phyloP scores from a whole-genome alignment of 2,888 invertebrate genomes.

The Microctonus hyperodae region DNA sequence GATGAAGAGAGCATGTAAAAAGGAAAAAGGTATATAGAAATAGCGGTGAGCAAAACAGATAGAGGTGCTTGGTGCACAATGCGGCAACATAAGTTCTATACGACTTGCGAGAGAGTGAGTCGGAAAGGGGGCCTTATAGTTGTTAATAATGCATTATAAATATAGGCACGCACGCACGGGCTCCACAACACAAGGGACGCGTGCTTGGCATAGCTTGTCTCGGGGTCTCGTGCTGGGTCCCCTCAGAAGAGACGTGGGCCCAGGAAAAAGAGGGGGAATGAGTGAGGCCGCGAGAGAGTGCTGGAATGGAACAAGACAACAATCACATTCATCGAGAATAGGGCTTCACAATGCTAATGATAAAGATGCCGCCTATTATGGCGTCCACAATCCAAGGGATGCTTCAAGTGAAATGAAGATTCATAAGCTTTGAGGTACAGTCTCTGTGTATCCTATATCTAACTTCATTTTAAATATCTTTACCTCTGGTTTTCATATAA shows the following conservation, averaged over 20 bases:
- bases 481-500: slow-evolving; percentile 2
- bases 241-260: slow-evolving; percentile 15
- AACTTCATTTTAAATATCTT: neutral
- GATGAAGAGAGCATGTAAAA: slow-evolving; percentile 33
- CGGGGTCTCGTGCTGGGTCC: slow-evolving; percentile 43
- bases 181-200: slow-evolving; percentile 54
- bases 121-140: slow-evolving; percentile 46
- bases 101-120: slow-evolving; percentile 31
- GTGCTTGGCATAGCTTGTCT: slow-evolving; percentile 61
- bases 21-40: slow-evolving; percentile 31
- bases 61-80: slow-evolving; percentile 32
- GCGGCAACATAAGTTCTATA: slow-evolving; percentile 32
- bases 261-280: slow-evolving; percentile 36
- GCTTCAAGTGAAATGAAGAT: slow-evolving; percentile 21
- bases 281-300: slow-evolving; percentile 44
- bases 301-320: slow-evolving; percentile 56
- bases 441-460: slow-evolving; percentile 9
- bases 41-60: slow-evolving; percentile 32
- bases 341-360: slow-evolving; percentile 61
- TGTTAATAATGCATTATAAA: slow-evolving; percentile 62
- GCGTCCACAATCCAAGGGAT: slow-evolving; percentile 43
- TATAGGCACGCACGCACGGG: slow-evolving; percentile 56
- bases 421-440: neutral
- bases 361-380: slow-evolving; percentile 62
- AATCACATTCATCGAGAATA: slow-evolving; percentile 60